Evolutionary conservation across 92 coral and sea anemone species (phyloP).

Genomic region (Actinostola sp.): DNA sequence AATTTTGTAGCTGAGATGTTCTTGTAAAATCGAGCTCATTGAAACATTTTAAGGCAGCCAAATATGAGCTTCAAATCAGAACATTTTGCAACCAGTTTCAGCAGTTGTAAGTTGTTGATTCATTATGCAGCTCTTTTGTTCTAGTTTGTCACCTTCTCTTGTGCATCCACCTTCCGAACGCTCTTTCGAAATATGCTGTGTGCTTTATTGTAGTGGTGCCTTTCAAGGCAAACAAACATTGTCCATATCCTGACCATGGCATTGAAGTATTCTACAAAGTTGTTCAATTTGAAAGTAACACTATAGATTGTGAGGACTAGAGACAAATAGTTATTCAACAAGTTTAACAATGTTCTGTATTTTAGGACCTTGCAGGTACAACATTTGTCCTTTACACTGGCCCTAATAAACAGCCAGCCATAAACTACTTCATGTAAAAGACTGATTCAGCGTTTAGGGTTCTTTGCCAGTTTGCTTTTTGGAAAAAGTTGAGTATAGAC

Average conservation of each 20-base stretch:
- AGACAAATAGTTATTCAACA: conserved; percentile 12
- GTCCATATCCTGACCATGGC: conserved; percentile 41
- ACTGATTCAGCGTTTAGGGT: conserved; percentile 22
- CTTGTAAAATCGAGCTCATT: too few species aligned
- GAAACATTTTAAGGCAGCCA: too few species aligned
- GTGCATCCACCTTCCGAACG: too few species aligned
- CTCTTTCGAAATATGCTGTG: too few species aligned
- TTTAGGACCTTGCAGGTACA: conserved; percentile 22
- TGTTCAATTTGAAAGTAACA: conserved; percentile 36
- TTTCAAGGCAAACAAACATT: conserved; percentile 38
- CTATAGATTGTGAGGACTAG: conserved; percentile 27
- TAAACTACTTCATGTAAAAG: conserved; percentile 13
- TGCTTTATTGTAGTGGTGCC: conserved; percentile 46
- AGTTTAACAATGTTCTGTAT: conserved; percentile 32
- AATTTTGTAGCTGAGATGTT: too few species aligned
- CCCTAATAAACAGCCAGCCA: conserved; percentile 27
- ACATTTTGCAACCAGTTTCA: too few species aligned
- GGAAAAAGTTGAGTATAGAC: too few species aligned
- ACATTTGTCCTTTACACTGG: conserved; percentile 11
- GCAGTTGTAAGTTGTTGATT: too few species aligned
- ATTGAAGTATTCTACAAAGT: conserved; percentile 27
- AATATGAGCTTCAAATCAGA: too few species aligned
- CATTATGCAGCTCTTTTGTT: too few species aligned
- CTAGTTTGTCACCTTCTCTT: too few species aligned
- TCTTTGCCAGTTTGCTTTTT: conserved; percentile 15